Evolutionary conservation across 2,888 invertebrate genomes (phyloP).

Genomic region (Osmoderma eremita): DNA sequence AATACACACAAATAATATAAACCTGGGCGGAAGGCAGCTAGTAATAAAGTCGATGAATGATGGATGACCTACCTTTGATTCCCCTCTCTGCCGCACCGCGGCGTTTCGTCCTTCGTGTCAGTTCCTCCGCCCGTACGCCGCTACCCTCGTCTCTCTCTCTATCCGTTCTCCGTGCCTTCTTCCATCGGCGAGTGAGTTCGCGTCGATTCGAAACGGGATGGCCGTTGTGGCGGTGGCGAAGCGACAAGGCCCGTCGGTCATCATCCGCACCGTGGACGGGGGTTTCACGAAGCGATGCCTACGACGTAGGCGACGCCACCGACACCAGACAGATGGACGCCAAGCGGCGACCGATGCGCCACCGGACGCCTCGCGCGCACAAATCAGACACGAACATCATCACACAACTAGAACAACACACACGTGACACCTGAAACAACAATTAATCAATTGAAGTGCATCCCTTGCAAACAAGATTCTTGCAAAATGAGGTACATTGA

Average conservation of each 20-base stretch:
- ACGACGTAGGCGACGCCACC: constrained; percentile 54
- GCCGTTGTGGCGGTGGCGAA: constrained; percentile 17
- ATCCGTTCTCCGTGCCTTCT: constrained; percentile 1
- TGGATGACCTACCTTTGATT: constrained; percentile 56
- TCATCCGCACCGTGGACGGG: constrained; percentile 47
- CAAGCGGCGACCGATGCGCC: constrained; percentile 51
- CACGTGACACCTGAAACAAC: constrained; percentile 52
- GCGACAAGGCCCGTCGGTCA: constrained; percentile 8
- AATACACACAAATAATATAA: too few relatives aligned
- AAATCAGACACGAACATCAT: constrained; percentile 52
- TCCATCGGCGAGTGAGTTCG: too few relatives aligned
- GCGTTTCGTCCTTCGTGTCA: not conserved
- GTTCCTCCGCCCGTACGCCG: not conserved
- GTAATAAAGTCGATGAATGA: constrained; percentile 47
- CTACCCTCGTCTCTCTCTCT: not conserved
- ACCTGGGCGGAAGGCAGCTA: constrained; percentile 45
- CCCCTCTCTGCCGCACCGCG: constrained; percentile 46
- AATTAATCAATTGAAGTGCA: constrained; percentile 31
- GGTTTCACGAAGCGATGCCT: constrained; percentile 35
- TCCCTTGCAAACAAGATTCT: not conserved
- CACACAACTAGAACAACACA: constrained; percentile 55
- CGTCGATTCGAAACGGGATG: not conserved
- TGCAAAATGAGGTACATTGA: not conserved
- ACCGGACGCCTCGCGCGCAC: constrained; percentile 54
- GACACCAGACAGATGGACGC: constrained; percentile 58